Evolutionary conservation across 1,140 invertebrate genomes (phyloP).

Genomic region (fruit fly (Drosophila melanogaster)): DNA sequence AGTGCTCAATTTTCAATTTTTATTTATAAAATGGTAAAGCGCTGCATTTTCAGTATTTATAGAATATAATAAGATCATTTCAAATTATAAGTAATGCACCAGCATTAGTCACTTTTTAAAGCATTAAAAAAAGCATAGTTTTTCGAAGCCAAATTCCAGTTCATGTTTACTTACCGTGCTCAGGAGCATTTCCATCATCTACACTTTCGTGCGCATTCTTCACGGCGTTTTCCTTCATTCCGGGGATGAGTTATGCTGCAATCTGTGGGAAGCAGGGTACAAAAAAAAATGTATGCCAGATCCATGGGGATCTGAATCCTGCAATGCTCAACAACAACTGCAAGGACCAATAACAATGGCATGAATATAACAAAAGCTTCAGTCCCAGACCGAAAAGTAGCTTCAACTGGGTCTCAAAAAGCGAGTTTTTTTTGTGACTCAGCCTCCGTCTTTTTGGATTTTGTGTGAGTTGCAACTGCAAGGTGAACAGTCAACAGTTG

Average conservation of each 20-base stretch:
- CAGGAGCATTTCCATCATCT: background rate
- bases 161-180: too few species aligned
- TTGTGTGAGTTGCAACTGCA: slow-evolving; percentile 21
- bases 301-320: slow-evolving; percentile 35
- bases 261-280: slow-evolving; percentile 51
- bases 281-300: slow-evolving; percentile 9
- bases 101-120: too few species aligned
- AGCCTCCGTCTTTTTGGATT: slow-evolving; percentile 11
- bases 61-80: too few species aligned
- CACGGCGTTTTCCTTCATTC: background rate
- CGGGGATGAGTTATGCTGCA: slow-evolving; percentile 44
- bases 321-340: slow-evolving; percentile 37
- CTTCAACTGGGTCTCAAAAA: slow-evolving; percentile 4
- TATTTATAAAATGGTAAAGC: too few species aligned
- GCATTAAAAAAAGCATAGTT: background rate
- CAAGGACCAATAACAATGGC: slow-evolving; percentile 66
- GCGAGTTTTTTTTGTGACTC: slow-evolving; percentile 2
- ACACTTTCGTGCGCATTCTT: background rate
- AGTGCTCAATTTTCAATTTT: too few species aligned
- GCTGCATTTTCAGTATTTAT: too few species aligned
- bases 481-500: slow-evolving; percentile 66
- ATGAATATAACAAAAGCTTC: slow-evolving; percentile 67
- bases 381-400: slow-evolving; percentile 2
- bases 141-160: background rate
- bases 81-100: too few species aligned